These are phyloP conservation scores for Lamellibrachia satsuma DNA, from an alignment of 2,888 invertebrate genomes.

Conservation along the genomic window DNA sequence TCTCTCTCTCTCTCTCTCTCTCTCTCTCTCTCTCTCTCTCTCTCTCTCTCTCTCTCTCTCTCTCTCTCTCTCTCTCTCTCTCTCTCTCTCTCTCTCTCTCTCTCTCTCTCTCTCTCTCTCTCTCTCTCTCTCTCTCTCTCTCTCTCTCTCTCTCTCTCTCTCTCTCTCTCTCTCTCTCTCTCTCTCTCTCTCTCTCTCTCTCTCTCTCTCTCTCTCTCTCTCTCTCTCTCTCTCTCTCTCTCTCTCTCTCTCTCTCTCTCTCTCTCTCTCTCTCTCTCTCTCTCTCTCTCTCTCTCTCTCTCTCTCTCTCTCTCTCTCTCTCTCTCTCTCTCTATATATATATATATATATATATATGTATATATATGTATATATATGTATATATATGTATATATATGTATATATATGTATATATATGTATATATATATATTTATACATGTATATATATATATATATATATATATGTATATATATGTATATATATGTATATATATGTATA, in stretches of 20 bases:
- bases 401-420: too few species aligned
- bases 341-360: too few species aligned
- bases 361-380: too few species aligned
- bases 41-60: conserved; percentile 26
- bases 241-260: conserved; percentile 23
- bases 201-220: conserved; percentile 25
- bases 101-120: conserved; percentile 23
- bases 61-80: conserved; percentile 21
- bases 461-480: too few species aligned
- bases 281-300: conserved; percentile 20
- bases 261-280: conserved; percentile 24
- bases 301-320: conserved; percentile 24
- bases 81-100: conserved; percentile 22
- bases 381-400: too few species aligned
- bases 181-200: conserved; percentile 26
- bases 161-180: conserved; percentile 26
- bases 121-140: conserved; percentile 24
- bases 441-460: too few species aligned
- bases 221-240: conserved; percentile 24
- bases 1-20: conserved; percentile 26
- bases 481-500: too few species aligned
- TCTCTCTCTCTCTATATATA: too few species aligned
- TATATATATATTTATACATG: too few species aligned
- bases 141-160: conserved; percentile 24
- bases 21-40: conserved; percentile 23